A percentile compares a stretch with the other conserved stretches of the same genome.
Evolutionary conservation across 1,140 invertebrate genomes (phyloP).

Genomic region (Drosophila murphyi): DNA sequence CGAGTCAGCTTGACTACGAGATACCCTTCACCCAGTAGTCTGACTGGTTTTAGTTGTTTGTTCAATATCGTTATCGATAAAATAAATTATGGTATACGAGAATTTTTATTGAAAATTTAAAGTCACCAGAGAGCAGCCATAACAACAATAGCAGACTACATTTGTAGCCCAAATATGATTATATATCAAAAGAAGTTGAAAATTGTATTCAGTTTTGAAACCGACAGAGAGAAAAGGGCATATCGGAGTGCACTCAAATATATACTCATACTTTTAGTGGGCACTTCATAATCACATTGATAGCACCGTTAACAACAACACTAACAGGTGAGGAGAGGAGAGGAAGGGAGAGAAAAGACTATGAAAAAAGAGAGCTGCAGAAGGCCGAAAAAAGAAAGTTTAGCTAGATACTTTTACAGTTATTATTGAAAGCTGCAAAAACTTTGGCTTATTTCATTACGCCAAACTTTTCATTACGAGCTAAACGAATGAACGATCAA

Average conservation of each 20-base stretch:
- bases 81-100: too few relatives aligned
- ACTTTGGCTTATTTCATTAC: conserved; percentile 81
- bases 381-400: conserved; percentile 56
- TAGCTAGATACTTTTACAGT: conserved; percentile 80
- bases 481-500: background rate
- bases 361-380: conserved; percentile 8
- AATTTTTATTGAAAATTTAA: too few relatives aligned
- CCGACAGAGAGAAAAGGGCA: background rate
- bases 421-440: conserved; percentile 81
- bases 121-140: too few relatives aligned
- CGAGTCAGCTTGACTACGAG: too few relatives aligned
- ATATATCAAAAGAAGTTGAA: too few relatives aligned
- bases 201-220: background rate
- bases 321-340: background rate
- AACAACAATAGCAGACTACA: too few relatives aligned
- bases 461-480: conserved; percentile 77
- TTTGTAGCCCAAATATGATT: too few relatives aligned
- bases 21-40: too few relatives aligned
- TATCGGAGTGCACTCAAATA: conserved; percentile 19
- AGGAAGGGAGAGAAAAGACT: background rate
- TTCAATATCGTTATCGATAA: too few relatives aligned
- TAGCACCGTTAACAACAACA: conserved; percentile 34
- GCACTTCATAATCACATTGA: conserved; percentile 73
- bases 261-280: conserved; percentile 56
- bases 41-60: too few relatives aligned